A percentile compares a stretch with the other conserved stretches of the same genome.
Conservation (phyloP, 2,113 vertebrate species). For the rabbit (Oryctolagus cuniculus) region DNA sequence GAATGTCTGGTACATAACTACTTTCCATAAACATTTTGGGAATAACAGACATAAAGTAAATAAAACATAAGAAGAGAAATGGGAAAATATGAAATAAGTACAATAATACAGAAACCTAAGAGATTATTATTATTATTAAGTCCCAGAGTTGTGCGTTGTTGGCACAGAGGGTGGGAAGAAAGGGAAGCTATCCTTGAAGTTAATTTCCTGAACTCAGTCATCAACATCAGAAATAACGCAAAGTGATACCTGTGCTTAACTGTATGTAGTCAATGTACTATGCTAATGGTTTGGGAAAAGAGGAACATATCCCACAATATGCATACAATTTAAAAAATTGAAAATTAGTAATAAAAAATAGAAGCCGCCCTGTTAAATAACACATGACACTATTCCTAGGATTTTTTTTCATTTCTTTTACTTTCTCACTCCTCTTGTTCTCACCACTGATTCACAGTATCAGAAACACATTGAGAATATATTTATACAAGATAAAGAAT, state of each 20-base stretch:
- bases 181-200: neutral
- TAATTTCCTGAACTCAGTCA: neutral
- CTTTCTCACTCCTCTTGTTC: no score
- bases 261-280: neutral
- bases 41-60: neutral
- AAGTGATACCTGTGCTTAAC: neutral
- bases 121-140: neutral
- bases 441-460: neutral
- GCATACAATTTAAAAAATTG: neutral
- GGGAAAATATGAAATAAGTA: neutral
- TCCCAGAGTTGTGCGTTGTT: neutral
- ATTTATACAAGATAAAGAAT: conserved; percentile 37
- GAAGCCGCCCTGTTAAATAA: neutral
- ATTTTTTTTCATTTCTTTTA: neutral
- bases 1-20: neutral
- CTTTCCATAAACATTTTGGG: neutral
- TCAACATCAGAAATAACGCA: neutral
- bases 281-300: neutral
- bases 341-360: neutral
- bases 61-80: neutral
- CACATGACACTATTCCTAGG: neutral
- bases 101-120: neutral
- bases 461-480: conserved; percentile 13
- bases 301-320: neutral
- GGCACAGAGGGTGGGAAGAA: neutral